Base-by-base conservation (phyloP, 2,888 invertebrate species). In the Synanthedon formicaeformis region DNA sequence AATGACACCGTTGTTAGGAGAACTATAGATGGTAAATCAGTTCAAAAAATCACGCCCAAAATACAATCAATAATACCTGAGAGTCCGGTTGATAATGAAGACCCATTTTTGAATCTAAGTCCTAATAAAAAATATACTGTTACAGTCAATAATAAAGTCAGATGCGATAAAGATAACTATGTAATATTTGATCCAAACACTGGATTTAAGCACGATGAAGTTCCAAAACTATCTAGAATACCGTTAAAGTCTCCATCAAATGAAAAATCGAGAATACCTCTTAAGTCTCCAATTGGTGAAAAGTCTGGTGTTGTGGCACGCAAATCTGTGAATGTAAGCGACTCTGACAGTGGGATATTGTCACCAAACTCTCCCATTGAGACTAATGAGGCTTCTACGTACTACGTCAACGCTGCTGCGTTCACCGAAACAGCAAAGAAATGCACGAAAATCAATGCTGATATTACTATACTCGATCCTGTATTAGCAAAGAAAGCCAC, bases 261-360 rank as follows among this genome's bases (percentile, higher is more conserved):
- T 51, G 83, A 84, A 53, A 79, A 75, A 64, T 81, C 82, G 27
- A 74, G 75, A 52, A 77, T 80, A 52, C 77, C 78, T 27, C 58
- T 78, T 12, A 83, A 74, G 61, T 81, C 83, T 14, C 81, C 83
- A 2, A 60, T 64, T 14, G 78, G 77, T 49, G 84, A 84, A 64
- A 75, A 65, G 51, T 73, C 78, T 10, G 66, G 72, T 14, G 51
- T 54, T 53, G 67, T 69, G 53, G 34, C 34, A 34, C 71, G 78
- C 54, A 82, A 81, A 64, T 78, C 79, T 41, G 81, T 81, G 50
- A 86, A 78, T 63, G 81, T 89, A 59, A 91, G 91, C 74, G 91
- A 91, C 75, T 89, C 90, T 11, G 91, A 91, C 66, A 91, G 91
- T 69, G 91, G 91, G 4, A 91, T 91, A 63, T 71, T 91, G 50